Percentiles rank a stretch among this genome's conserved stretches.
Conservation (phyloP, 2,113 vertebrate genomes). For the Platanista minor region DNA sequence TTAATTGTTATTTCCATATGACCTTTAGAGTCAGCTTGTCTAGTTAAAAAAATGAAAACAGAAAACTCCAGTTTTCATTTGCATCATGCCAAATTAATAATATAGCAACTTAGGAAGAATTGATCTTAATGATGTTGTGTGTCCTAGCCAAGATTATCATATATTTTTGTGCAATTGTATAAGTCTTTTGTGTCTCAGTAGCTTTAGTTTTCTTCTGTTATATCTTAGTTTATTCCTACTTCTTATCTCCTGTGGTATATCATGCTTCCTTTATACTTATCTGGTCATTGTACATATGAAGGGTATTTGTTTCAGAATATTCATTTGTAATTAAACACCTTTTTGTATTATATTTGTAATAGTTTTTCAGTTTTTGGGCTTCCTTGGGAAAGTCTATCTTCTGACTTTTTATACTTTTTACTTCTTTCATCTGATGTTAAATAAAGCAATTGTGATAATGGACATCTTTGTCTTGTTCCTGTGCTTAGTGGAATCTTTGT, state of each 20-base stretch:
- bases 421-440: neutral
- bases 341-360: neutral
- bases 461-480: neutral
- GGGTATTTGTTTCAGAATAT: neutral
- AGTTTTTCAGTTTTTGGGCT: neutral
- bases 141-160: neutral
- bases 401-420: neutral
- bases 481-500: neutral
- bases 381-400: neutral
- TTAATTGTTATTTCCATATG: neutral
- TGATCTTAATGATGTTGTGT: neutral
- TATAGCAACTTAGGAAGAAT: neutral
- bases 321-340: neutral
- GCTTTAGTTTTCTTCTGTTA: neutral
- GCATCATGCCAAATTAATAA: neutral
- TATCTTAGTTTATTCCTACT: neutral
- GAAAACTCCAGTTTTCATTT: neutral
- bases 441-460: neutral
- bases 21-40: neutral
- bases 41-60: neutral
- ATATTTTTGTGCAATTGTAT: neutral
- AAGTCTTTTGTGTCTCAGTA: neutral
- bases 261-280: neutral
- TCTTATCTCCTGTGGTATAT: neutral
- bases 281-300: neutral